phyloP scores from a whole-genome alignment of 2,113 vertebrate genomes.

The Ifrita kowaldi region DNA sequence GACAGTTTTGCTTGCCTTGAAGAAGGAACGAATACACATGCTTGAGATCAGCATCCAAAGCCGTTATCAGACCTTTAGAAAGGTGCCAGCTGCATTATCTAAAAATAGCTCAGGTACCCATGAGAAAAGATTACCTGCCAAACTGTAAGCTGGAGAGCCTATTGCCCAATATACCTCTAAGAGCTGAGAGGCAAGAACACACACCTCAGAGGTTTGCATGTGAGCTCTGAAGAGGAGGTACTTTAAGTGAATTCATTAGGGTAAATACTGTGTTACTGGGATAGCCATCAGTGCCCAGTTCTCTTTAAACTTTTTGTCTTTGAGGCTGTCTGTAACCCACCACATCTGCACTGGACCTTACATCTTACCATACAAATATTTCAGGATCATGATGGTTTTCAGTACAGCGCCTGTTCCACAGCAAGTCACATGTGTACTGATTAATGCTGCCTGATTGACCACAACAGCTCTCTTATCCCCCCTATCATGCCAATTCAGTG shows the following conservation, averaged over 20 bases:
- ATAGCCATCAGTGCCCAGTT: neutral
- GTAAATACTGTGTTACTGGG: neutral
- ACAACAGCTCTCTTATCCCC: neutral
- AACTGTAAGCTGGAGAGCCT: neutral
- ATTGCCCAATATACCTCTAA: neutral
- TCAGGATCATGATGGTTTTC: neutral
- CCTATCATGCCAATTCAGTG: neutral
- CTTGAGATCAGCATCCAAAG: neutral
- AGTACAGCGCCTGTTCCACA: neutral
- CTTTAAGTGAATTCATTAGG: neutral
- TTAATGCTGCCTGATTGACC: neutral
- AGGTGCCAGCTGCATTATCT: conserved; percentile 4
- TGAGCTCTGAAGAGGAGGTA: neutral
- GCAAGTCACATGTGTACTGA: neutral
- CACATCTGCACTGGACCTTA: neutral
- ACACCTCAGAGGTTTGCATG: neutral
- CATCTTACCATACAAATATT: neutral
- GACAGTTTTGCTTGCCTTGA: conserved; percentile 36
- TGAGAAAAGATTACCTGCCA: conserved; percentile 42
- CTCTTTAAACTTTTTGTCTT: neutral
- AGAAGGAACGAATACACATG: neutral
- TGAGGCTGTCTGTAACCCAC: neutral
- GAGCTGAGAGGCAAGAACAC: neutral
- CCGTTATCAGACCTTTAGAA: conserved; percentile 3
- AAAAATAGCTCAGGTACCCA: conserved; percentile 24